Base-by-base conservation (phyloP, 2,888 invertebrate genomes). In the Agriopis aurantiaria region DNA sequence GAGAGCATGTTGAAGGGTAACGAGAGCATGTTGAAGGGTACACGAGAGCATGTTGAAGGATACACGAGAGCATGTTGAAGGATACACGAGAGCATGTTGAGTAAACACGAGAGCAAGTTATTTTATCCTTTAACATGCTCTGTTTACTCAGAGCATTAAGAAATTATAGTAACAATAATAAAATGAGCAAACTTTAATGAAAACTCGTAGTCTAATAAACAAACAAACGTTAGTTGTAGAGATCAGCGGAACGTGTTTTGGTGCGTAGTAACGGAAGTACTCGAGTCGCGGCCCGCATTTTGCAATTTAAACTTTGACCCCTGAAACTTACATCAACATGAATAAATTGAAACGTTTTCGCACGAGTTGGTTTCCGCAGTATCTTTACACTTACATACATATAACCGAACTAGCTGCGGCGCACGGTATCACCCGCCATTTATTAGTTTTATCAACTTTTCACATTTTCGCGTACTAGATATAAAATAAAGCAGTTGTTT, bases 251-350 rank as follows among this genome's bases (percentile, higher is more conserved):
- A 55, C 55, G 55, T 33, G 45, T 60, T 66, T 23, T 43, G 48
- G 17, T 58, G 43, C 33, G 51, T 68, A 60, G 65, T 58, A 65
- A 55, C 46, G 65, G 68, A 64, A 59, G 59, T 12, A 17, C 59
- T 46, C 53, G 55, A 55, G 17, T 46, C 55, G 65, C 61, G 58
- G 59, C 62, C 58, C 73, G 59, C 68, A 68, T 73, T 68, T 62
- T 59, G 69, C 64, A 74, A 74, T 72, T 74, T 71, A 69, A 74
- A 74, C 68, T 72, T 74, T 69, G 40, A 71, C 58, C 59, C 33
- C 65, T 58, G 68, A 66, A 72, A 66, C 68, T 74, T 68, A 72
- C 72, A 68, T 70, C 68, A 65, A 69, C 72, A 57, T 74, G 68
- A 68, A 74, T 74, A 72, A 72, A 74, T 70, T 63, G 71, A 57